Percentiles rank a stretch among this genome's conserved stretches.
Evolutionary conservation across 2,797 vertebrate genomes (phyloP).

Genomic region (Coilia nasus): DNA sequence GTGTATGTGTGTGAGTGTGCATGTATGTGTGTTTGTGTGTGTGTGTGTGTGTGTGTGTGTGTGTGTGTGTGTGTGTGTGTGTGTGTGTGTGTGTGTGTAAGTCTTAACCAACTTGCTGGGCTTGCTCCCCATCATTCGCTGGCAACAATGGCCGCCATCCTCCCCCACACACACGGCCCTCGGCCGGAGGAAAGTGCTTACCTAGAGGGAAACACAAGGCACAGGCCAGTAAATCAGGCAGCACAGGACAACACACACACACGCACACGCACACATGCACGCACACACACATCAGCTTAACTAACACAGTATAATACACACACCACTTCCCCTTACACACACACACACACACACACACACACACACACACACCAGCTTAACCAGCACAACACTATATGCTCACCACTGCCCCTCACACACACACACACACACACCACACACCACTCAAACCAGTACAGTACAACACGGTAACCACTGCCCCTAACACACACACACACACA

Average conservation of each 20-base stretch:
- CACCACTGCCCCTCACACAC: neutral
- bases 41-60: neutral
- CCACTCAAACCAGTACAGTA: too few relatives aligned
- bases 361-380: too few relatives aligned
- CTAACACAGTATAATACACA: too few relatives aligned
- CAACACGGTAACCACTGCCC: too few relatives aligned
- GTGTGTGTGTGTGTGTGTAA: slow-evolving; percentile 29
- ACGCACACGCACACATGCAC: slow-evolving; percentile 8
- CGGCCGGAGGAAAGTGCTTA: slow-evolving; percentile 76
- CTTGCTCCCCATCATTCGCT: slow-evolving; percentile 52
- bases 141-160: slow-evolving; percentile 56
- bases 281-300: neutral
- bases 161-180: slow-evolving; percentile 52
- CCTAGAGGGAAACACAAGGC: slow-evolving; percentile 77
- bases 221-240: slow-evolving; percentile 76
- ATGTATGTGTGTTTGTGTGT: neutral
- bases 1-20: neutral
- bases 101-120: slow-evolving; percentile 77
- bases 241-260: neutral
- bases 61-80: neutral
- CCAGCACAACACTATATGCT: too few relatives aligned
- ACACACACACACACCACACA: neutral
- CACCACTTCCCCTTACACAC: neutral
- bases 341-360: neutral
- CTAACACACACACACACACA: too few relatives aligned